Percentiles rank a stretch among this genome's conserved stretches.
Evolutionary conservation across 2,113 vertebrate species (phyloP).

Genomic region (Panurus biarmicus): DNA sequence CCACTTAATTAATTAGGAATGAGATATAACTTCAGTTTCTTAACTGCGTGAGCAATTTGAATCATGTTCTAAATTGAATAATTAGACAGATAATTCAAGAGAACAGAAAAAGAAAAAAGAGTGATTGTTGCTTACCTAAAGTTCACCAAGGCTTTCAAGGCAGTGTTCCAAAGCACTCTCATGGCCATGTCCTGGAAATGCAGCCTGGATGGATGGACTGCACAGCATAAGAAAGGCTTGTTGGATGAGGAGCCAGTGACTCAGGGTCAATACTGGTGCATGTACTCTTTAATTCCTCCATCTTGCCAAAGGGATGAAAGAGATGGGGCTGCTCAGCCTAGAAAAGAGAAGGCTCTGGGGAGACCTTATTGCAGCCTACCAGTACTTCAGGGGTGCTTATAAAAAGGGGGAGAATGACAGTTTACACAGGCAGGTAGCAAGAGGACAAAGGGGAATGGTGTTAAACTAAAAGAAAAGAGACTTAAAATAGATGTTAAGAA

Average conservation of each 20-base stretch:
- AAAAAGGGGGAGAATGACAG: neutral
- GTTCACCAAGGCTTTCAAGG: neutral
- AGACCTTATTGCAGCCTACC: neutral
- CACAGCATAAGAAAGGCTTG: neutral
- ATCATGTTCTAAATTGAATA: neutral
- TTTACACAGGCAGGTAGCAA: neutral
- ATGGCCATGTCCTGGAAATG: neutral
- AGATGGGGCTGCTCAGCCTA: neutral
- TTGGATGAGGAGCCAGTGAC: neutral
- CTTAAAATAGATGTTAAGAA: neutral
- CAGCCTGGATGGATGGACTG: neutral
- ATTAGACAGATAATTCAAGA: neutral
- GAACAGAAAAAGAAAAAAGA: neutral
- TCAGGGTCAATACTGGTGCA: neutral
- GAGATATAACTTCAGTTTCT: neutral
- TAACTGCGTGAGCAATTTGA: neutral
- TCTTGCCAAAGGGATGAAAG: neutral
- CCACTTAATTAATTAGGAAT: neutral
- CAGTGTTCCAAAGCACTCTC: neutral
- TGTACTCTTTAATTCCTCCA: neutral
- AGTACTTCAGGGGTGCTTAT: neutral
- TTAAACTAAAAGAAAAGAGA: neutral
- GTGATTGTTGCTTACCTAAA: neutral
- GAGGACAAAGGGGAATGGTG: neutral
- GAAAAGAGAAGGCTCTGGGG: neutral